These are phyloP conservation scores for Oryzias sinensis DNA, from an alignment of 2,797 vertebrate genomes.

Conservation along the genomic window DNA sequence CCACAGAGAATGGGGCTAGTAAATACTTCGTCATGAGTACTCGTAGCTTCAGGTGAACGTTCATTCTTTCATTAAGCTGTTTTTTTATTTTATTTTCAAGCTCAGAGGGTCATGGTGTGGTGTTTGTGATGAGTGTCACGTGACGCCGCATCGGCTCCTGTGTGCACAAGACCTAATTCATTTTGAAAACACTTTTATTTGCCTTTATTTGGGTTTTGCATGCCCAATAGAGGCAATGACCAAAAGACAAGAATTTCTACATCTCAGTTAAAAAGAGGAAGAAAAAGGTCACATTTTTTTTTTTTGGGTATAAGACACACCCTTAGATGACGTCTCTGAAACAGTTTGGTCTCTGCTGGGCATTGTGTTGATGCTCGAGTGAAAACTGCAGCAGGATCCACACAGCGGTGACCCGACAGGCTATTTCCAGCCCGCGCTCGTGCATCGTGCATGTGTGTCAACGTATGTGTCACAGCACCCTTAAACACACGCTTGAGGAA, in stretches of 20 bases:
- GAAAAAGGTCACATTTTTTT: too few relatives aligned
- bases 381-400: constrained; percentile 38
- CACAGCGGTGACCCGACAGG: constrained; percentile 36
- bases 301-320: too few relatives aligned
- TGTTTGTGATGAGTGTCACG: too few relatives aligned
- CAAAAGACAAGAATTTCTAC: not conserved
- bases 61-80: too few relatives aligned
- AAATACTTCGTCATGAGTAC: too few relatives aligned
- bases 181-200: not conserved
- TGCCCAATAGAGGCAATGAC: not conserved
- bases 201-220: not conserved
- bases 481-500: constrained; percentile 72
- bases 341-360: not conserved
- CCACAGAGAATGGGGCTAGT: too few relatives aligned
- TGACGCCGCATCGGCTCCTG: too few relatives aligned
- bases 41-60: too few relatives aligned
- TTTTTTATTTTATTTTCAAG: too few relatives aligned
- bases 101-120: too few relatives aligned
- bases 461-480: constrained; percentile 59
- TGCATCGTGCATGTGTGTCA: constrained; percentile 11
- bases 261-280: not conserved
- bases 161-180: too few relatives aligned
- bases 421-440: constrained; percentile 57
- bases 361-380: constrained; percentile 6
- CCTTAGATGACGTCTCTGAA: too few relatives aligned